These are phyloP conservation scores for Perca flavescens DNA, from an alignment of 2,113 vertebrate genomes.

Conservation along the genomic window DNA sequence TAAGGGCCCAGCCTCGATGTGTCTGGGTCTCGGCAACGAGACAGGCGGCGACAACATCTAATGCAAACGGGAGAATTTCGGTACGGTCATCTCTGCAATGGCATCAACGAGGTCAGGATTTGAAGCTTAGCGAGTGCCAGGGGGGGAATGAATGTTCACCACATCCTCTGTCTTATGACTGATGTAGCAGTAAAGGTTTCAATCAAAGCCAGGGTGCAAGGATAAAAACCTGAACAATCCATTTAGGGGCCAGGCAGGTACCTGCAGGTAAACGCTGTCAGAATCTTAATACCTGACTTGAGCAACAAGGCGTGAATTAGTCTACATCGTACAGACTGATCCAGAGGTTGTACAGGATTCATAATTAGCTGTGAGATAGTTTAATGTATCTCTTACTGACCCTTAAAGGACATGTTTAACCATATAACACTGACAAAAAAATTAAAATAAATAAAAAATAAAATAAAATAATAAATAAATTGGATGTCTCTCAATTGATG, in stretches of 20 bases:
- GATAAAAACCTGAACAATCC: conserved; percentile 61
- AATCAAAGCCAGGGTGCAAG: conserved; percentile 61
- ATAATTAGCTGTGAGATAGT: conserved; percentile 6
- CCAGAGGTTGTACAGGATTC: conserved; percentile 23
- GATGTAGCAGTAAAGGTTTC: conserved; percentile 66
- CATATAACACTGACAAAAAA: not conserved
- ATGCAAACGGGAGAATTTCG: conserved; percentile 55
- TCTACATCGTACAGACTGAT: conserved; percentile 21
- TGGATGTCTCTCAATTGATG: not conserved
- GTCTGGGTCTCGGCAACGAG: conserved; percentile 54
- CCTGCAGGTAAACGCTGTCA: conserved; percentile 36
- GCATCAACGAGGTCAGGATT: conserved; percentile 66
- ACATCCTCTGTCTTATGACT: conserved; percentile 63
- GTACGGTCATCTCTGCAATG: conserved; percentile 64
- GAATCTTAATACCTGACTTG: conserved; percentile 70
- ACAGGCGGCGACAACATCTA: conserved; percentile 73
- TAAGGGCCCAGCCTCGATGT: conserved; percentile 48
- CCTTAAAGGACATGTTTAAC: not conserved
- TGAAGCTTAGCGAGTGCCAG: conserved; percentile 68
- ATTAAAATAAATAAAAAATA: too few species aligned
- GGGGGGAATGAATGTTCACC: conserved; percentile 56
- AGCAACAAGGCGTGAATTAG: conserved; percentile 35
- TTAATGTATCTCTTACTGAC: conserved; percentile 5
- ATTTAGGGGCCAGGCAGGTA: conserved; percentile 46
- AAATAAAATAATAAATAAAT: too few species aligned